Percentiles rank a stretch among this genome's conserved stretches.
phyloP scores from a whole-genome alignment of 2,113 vertebrate genomes.

The Anseranas semipalmata region DNA sequence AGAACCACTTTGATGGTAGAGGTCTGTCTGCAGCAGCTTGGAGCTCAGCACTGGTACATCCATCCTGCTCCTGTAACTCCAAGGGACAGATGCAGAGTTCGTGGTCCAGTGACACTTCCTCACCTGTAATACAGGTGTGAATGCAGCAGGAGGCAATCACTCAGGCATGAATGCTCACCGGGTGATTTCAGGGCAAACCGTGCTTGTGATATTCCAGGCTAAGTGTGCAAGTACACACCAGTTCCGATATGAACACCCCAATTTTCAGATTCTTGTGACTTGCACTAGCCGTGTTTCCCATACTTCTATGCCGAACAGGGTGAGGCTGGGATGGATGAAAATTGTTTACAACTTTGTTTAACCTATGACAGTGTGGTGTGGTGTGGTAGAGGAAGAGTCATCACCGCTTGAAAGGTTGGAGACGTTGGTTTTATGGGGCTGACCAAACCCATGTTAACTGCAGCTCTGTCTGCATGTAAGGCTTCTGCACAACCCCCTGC shows the following conservation, averaged over 20 bases:
- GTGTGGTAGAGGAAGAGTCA: neutral
- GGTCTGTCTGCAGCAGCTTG: conserved; percentile 11
- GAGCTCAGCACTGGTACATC: neutral
- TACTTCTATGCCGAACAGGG: neutral
- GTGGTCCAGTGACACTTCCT: neutral
- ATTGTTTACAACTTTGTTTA: neutral
- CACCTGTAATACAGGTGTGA: neutral
- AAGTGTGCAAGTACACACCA: neutral
- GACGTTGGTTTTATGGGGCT: neutral
- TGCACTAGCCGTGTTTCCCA: neutral
- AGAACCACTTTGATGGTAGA: neutral
- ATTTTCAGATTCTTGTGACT: neutral
- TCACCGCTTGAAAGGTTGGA: neutral
- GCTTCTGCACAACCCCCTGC: neutral
- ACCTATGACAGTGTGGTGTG: neutral
- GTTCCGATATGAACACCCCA: neutral
- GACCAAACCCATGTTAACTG: neutral
- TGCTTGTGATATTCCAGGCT: neutral
- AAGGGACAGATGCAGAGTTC: neutral
- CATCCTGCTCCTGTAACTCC: neutral
- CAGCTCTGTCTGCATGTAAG: neutral
- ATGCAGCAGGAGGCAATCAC: neutral
- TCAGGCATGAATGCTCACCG: neutral
- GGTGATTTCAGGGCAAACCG: neutral
- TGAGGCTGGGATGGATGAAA: neutral